Evolutionary conservation across 1,140 invertebrate genomes (phyloP).

Genomic region (Argopecten irradians): DNA sequence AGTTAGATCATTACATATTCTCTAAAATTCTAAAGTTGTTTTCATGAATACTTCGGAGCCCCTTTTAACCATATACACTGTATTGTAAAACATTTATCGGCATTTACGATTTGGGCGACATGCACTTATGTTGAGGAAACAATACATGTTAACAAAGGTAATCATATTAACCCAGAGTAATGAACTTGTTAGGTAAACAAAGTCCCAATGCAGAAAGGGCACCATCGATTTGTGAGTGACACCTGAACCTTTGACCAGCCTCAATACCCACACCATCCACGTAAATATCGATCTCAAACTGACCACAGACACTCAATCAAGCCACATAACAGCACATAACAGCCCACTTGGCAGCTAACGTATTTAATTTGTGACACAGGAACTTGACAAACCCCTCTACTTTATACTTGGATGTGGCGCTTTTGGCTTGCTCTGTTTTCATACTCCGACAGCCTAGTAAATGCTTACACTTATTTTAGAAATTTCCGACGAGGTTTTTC

Average conservation of each 20-base stretch:
- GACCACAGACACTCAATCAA: background rate
- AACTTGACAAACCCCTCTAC: background rate
- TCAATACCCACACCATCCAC: background rate
- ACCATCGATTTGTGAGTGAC: background rate
- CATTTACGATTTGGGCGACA: too few species aligned
- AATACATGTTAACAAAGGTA: too few species aligned
- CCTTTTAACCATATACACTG: too few species aligned
- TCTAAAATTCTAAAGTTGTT: too few species aligned
- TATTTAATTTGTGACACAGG: background rate
- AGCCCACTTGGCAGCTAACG: background rate
- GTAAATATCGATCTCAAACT: background rate
- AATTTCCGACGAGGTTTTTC: background rate
- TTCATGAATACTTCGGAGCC: too few species aligned
- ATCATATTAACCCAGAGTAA: too few species aligned
- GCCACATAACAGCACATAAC: background rate
- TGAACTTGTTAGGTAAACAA: background rate
- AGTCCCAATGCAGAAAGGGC: background rate
- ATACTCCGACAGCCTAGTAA: background rate
- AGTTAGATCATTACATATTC: too few species aligned
- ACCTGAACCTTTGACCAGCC: background rate
- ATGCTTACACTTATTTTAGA: background rate
- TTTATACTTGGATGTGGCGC: background rate
- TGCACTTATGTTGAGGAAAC: too few species aligned
- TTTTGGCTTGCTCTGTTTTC: background rate
- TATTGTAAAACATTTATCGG: too few species aligned